These are phyloP conservation scores for Propithecus perrieri DNA, from an alignment of 2,797 vertebrate species.

Conservation along the genomic window DNA sequence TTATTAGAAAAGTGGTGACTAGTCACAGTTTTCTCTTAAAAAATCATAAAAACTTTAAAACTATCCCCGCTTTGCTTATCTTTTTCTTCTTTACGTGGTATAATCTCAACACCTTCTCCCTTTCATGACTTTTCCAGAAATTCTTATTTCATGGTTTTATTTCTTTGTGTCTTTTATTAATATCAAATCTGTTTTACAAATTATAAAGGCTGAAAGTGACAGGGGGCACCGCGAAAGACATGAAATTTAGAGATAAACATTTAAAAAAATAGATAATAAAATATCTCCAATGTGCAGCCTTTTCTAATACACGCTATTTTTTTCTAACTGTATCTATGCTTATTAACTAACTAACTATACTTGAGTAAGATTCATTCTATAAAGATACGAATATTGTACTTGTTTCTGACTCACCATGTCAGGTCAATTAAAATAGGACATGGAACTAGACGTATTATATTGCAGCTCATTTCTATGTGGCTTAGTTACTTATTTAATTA, in stretches of 20 bases:
- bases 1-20: neutral
- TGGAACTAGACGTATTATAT: neutral
- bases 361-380: neutral
- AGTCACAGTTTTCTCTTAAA: neutral
- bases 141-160: neutral
- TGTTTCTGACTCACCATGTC: neutral
- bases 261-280: neutral
- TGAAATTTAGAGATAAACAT: neutral
- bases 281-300: neutral
- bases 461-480: neutral
- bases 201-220: neutral
- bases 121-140: neutral
- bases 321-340: neutral
- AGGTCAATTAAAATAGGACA: neutral
- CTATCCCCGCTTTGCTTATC: neutral
- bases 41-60: neutral
- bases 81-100: neutral
- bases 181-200: neutral
- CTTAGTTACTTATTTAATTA: conserved; percentile 21
- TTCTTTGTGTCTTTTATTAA: neutral
- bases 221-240: neutral
- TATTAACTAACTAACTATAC: no score
- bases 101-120: neutral
- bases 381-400: neutral
- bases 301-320: neutral